These are phyloP conservation scores for Lymantria dispar DNA, from an alignment of 2,888 invertebrate genomes.

Conservation along the genomic window DNA sequence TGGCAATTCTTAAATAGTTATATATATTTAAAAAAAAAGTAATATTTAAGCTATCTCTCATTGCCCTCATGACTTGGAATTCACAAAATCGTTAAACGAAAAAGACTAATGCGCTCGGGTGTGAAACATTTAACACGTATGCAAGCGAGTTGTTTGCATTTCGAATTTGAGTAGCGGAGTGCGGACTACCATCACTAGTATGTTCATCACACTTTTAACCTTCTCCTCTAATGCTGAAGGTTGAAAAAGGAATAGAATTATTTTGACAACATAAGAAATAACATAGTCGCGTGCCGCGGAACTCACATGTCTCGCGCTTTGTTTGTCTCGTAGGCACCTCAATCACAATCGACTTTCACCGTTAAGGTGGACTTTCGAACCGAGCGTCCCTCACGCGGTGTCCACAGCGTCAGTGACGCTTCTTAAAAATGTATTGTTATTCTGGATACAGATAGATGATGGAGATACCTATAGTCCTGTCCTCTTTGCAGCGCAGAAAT, in stretches of 20 bases:
- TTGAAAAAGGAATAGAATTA: slow-evolving; percentile 35
- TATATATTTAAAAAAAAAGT: too few relatives aligned
- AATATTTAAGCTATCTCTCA: too few relatives aligned
- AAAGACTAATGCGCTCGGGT: slow-evolving; percentile 33
- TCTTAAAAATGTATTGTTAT: too few relatives aligned
- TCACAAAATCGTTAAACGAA: slow-evolving; percentile 26
- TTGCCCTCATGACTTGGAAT: slow-evolving; percentile 10
- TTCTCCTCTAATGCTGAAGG: slow-evolving; percentile 34
- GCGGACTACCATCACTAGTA: slow-evolving; percentile 30
- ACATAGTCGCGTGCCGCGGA: slow-evolving; percentile 51
- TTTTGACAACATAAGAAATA: slow-evolving; percentile 40
- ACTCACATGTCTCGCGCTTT: slow-evolving; percentile 44
- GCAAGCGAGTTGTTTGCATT: slow-evolving; percentile 48
- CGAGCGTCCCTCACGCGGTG: too few relatives aligned
- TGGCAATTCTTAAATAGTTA: too few relatives aligned
- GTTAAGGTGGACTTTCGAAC: slow-evolving; percentile 43
- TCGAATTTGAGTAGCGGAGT: slow-evolving; percentile 46
- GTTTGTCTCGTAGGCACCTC: slow-evolving; percentile 58
- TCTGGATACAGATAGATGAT: too few relatives aligned
- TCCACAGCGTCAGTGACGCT: too few relatives aligned
- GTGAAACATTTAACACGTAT: slow-evolving; percentile 48
- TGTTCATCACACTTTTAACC: slow-evolving; percentile 37
- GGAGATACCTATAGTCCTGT: too few relatives aligned
- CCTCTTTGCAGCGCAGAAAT: too few relatives aligned
- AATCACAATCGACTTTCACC: slow-evolving; percentile 73